Base-by-base conservation (phyloP, 2,113 vertebrate genomes). In the Hiodon alosoides region DNA sequence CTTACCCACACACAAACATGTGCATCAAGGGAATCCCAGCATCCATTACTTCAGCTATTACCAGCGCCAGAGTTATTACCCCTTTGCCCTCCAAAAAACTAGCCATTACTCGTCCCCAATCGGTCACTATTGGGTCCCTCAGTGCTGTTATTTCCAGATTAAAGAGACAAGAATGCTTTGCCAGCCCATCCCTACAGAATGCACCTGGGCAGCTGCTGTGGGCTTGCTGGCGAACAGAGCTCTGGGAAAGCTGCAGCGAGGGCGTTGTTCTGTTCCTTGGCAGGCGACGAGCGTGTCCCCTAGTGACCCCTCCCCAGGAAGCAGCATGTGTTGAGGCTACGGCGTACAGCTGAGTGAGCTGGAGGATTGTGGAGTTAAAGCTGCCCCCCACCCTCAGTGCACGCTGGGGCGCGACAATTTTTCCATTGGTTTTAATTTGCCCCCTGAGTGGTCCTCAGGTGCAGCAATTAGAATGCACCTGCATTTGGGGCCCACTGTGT, bases 381-480 rank as follows among this genome's bases (percentile, higher is more conserved):
- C 10, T 57, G 69, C 52, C 69, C 17, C 48, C 14, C 31, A 71
- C 31, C 52, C 31, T 31, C 31, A 31, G 31, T 31, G 52, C 67
- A 69, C 52, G 14, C 67, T 69, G 14, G 53, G 54, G 58, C 69
- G 52, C 48, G 31, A 31, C 31, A 31, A 31, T 31, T 31, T 31
- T 31, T 2, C 31, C 31, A 31, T 31, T 31, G 31, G 31, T 57
- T 17, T 62, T 14, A 14, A 72, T 14, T 5, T 48, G 13, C 59
- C 48, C 53, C 47, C 62, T 73, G 17, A 16, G 54, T 17, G 48
- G 53, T 64, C 59, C 16, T 46, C 72, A 73, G 72, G 58, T 73
- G 58, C 72, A 62, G 72, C 5, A 31, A 31, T 73, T 52, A 51
- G 50, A 48, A 61, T 73, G 14, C 17, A 11, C 14, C 17, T 62